Percentiles rank a stretch among this genome's conserved stretches.
phyloP scores from a whole-genome alignment of 2,797 vertebrate species.

The Botia almorhae region DNA sequence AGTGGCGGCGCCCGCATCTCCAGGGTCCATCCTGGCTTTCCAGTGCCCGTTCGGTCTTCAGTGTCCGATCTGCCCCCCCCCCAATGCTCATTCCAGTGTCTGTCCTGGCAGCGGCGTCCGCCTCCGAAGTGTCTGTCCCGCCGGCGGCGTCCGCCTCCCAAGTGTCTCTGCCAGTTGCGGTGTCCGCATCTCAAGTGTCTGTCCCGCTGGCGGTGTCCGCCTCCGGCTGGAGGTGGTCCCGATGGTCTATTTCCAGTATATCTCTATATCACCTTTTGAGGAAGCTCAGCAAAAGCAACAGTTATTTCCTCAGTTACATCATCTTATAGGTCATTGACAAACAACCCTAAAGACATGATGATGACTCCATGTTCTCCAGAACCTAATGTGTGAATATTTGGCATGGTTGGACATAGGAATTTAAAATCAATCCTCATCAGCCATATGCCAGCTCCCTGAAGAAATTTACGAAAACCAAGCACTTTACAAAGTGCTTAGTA shows the following conservation, averaged over 20 bases:
- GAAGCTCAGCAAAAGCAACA: conserved; percentile 49
- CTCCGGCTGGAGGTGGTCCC: conserved; percentile 44
- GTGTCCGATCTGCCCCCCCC: too few relatives aligned
- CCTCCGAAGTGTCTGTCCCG: too few relatives aligned
- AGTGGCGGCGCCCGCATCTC: too few relatives aligned
- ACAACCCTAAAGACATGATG: conserved; percentile 43
- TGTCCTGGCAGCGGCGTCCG: too few relatives aligned
- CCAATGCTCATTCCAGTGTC: too few relatives aligned
- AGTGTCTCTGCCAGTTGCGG: conserved; percentile 49
- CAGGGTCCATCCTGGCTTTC: too few relatives aligned
- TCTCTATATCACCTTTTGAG: conserved; percentile 53
- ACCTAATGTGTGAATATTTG: conserved; percentile 61
- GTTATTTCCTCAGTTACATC: conserved; percentile 51
- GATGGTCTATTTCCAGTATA: conserved; percentile 45
- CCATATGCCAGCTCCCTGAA: conserved; percentile 57
- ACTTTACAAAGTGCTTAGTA: conserved; percentile 52
- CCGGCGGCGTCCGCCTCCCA: too few relatives aligned
- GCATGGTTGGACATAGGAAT: conserved; percentile 62
- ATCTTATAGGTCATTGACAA: conserved; percentile 37
- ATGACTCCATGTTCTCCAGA: conserved; percentile 51
- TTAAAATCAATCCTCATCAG: conserved; percentile 65
- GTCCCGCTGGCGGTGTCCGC: conserved; percentile 51
- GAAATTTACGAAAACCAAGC: conserved; percentile 25
- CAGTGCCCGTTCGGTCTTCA: too few relatives aligned
- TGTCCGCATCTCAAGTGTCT: conserved; percentile 58